A percentile compares a stretch with the other conserved stretches of the same genome.
These are phyloP conservation scores for Otolemur garnettii DNA, from an alignment of 2,113 vertebrate genomes.

Conservation along the genomic window DNA sequence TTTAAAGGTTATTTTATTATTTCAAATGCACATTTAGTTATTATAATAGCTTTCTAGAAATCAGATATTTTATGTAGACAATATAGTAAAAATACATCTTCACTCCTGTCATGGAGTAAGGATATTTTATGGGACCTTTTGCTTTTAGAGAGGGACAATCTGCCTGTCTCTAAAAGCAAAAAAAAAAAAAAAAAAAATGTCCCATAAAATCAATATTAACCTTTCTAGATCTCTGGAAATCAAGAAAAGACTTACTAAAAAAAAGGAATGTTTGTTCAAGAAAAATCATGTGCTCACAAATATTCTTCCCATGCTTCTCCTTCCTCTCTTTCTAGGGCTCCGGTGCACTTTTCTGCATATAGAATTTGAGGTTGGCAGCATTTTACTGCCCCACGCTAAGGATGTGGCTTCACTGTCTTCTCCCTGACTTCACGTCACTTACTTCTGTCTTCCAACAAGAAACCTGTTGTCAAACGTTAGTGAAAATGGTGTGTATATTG, in stretches of 20 bases:
- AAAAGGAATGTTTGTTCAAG: neutral
- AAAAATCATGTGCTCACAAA: neutral
- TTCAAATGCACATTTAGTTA: neutral
- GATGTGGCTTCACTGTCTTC: neutral
- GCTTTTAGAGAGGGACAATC: neutral
- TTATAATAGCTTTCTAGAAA: neutral
- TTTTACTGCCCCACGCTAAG: neutral
- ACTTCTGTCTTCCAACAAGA: neutral
- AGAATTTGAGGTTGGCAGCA: neutral
- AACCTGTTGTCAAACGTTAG: neutral
- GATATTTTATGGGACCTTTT: neutral
- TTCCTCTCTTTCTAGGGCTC: neutral
- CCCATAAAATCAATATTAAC: neutral
- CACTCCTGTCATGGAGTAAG: neutral
- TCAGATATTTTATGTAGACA: neutral
- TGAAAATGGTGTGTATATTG: too few relatives aligned
- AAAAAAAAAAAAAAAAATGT: neutral
- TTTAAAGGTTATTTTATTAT: constrained; percentile 11
- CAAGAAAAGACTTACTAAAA: neutral
- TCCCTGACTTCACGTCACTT: too few relatives aligned
- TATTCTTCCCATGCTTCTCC: neutral
- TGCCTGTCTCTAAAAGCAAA: neutral
- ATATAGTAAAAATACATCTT: neutral
- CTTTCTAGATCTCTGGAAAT: neutral
- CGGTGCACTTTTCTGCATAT: too few relatives aligned